Base-by-base conservation (phyloP, 92 coral and sea anemone genomes). In the Porites evermanni region DNA sequence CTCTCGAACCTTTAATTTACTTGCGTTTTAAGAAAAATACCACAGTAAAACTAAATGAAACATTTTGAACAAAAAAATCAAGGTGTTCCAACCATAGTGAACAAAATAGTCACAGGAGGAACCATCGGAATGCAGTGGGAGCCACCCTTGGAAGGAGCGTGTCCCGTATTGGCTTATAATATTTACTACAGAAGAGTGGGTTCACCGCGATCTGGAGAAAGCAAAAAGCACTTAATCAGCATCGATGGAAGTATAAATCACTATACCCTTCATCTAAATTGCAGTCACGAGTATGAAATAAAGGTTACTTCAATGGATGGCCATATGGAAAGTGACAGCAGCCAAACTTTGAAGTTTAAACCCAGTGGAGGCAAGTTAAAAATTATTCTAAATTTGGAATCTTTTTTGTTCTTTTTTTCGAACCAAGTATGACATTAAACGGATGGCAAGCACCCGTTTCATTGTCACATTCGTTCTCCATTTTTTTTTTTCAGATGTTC, bases 341-440 rank as follows among this genome's bases (percentile, higher is more conserved):
- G 24, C 24, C 68, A 67, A 7, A 52, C 20, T 20, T 67, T 63
- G 75, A 80, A 67, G 8, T 13, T 80, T 53, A 54, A 20, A 67
- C 67, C 84, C 8, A 24, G 26, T 6, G 84, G 84, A 79, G 84
- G 84, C 67, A 26, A 64, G 8, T 78, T 65, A 32, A 32, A 32
- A 32, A 44, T 21, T 21, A 21, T 21, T 21, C 21, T 21, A 21
- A 21, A 21, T 21, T 21, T 21, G 21, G 21, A 66, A 66, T 17
- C 8, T 17, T 7, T 66, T 32, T 32, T 4, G 44, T 32, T 32
- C 44, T 32, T 32, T 32, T 32, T 32, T 32, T 19, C 17, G 70
- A 19, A 18, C 21, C 70, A 66, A 17, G 21, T 8, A 66, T 24
- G 70, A 58, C 64, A 58, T 58, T 32, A 2, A 32, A 32, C 5